Evolutionary conservation across 2,113 vertebrate genomes (phyloP).

Genomic region (Phalacrocorax brasilianus): DNA sequence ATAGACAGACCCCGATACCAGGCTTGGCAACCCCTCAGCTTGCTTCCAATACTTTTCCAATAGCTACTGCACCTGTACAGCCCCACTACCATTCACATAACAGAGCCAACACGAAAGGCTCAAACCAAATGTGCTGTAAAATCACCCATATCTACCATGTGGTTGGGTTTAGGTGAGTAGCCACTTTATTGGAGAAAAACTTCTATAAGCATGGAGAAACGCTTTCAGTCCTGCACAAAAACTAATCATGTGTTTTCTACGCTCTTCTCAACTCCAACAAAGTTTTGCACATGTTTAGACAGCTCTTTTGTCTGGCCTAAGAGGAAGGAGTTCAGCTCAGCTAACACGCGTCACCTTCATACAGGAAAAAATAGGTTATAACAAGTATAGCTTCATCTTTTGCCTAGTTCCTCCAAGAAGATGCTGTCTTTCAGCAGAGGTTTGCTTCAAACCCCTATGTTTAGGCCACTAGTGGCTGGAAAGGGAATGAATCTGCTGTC

Average conservation of each 20-base stretch:
- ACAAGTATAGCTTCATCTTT: neutral
- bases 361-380: neutral
- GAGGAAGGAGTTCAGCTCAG: neutral
- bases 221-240: neutral
- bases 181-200: neutral
- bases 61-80: neutral
- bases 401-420: neutral
- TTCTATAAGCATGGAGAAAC: neutral
- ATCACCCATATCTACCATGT: neutral
- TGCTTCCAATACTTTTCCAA: neutral
- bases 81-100: neutral
- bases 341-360: neutral
- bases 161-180: neutral
- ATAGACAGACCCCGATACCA: neutral
- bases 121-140: neutral
- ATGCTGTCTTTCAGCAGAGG: neutral
- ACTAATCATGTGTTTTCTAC: neutral
- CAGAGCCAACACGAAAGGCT: neutral
- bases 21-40: neutral
- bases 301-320: neutral
- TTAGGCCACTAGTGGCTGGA: neutral
- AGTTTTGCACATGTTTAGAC: neutral
- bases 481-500: neutral
- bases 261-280: neutral
- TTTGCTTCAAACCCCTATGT: neutral